Evolutionary conservation across 2,113 vertebrate species (phyloP), one percentile per base, ranked within the genome.

Genomic region (Varanus komodoensis): DNA sequence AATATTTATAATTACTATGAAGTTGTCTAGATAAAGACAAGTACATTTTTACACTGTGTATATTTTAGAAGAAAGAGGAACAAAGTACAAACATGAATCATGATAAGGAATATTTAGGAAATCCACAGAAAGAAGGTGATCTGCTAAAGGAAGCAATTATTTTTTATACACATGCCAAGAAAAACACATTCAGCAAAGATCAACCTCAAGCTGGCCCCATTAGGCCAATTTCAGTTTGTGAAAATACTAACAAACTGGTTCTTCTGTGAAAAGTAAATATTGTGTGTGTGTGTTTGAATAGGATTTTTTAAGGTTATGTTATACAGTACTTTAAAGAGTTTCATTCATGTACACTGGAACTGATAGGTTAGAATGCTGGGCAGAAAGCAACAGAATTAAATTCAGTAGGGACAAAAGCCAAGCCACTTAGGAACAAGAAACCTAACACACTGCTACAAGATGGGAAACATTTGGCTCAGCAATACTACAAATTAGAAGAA

Each of bases 31-130:
- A 29, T 87, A 44, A 11, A 77, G 34, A 32, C 14, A 78, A 64
- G 34, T 27, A 78, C 15, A 64, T 77, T 29, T 77, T 54, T 27
- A 57, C n/a, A n/a, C 8, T 73, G n/a, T 32, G 6, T 23, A 67
- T 21, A 38, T 38, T 4, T 44, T 67, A 54, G 50, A 80, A 80
- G 32, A 38, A 17, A 68, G 61, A 67, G 8, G 27, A 29, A n/a
- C 7, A 86, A 6, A 23, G 50, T 6, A 34, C 7, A 32, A 74
- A 14, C 32, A 57, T 73, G 52, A 74, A 74, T 34, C 50, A 57
- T 34, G 32, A 34, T 54, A 74, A 86, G 29, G n/a, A 86, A 54
- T 52, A 86, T 57, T 86, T 86, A 86, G 84, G 69, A 86, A 74
- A 27, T 14, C 21, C 50, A 54, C 48, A 73, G 50, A 19, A 86